A percentile compares a stretch with the other conserved stretches of the same genome.
Evolutionary conservation across 2,888 invertebrate species (phyloP).

Genomic region (Lasioglossum marginatum): DNA sequence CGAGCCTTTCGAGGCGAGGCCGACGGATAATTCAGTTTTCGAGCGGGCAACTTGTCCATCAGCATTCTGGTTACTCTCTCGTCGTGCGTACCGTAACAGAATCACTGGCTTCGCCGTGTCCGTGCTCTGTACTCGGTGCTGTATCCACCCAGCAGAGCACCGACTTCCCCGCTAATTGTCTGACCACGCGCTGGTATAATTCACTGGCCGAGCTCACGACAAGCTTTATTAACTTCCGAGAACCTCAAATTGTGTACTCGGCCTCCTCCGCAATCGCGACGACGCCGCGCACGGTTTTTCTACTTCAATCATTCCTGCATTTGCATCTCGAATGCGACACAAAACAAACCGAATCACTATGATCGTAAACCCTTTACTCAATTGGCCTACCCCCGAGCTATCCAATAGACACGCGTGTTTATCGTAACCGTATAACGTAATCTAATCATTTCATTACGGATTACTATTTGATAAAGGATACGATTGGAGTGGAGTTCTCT

Average conservation of each 20-base stretch:
- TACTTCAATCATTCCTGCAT: neutral
- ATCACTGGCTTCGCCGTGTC: neutral
- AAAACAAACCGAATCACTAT: neutral
- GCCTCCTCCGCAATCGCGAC: neutral
- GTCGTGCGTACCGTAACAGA: slow-evolving; percentile 19
- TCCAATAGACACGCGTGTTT: too few relatives aligned
- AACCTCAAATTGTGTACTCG: neutral
- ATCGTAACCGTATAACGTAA: too few relatives aligned
- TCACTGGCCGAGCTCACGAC: slow-evolving; percentile 10
- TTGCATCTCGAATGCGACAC: neutral
- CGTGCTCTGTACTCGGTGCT: neutral
- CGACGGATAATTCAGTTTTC: slow-evolving; percentile 44
- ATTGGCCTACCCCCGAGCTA: neutral
- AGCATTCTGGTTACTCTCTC: slow-evolving; percentile 27
- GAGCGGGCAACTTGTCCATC: slow-evolving; percentile 57
- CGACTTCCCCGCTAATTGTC: slow-evolving; percentile 46
- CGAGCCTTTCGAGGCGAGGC: slow-evolving; percentile 30
- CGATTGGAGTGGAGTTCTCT: too few relatives aligned
- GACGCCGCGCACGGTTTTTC: neutral
- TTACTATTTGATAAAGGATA: too few relatives aligned
- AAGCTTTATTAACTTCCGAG: slow-evolving; percentile 4
- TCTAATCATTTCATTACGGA: too few relatives aligned
- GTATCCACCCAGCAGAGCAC: slow-evolving; percentile 3
- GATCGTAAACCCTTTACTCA: neutral
- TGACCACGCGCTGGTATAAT: slow-evolving; percentile 36